Base-by-base conservation (phyloP, 2,113 vertebrate genomes). In the Marmota flaviventris region DNA sequence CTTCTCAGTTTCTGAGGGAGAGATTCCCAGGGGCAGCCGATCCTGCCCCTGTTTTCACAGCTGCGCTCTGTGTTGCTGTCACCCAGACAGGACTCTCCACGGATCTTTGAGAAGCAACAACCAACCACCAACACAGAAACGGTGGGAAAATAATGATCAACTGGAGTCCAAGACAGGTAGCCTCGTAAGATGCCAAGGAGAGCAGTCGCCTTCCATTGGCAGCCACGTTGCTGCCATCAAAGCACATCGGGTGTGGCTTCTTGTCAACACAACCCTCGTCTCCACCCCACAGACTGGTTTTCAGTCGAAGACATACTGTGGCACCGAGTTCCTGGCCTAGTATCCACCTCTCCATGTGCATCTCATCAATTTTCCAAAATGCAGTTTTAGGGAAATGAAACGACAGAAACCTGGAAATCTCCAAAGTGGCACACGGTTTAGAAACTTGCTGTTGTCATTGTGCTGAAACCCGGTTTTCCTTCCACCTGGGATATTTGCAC, bases 101-200 rank as follows among this genome's bases (percentile, higher is more conserved):
- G 63, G 20, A 58, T 67, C n/a, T 65, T 65, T 65, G 25, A 94
- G 24, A 90, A 58, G 22, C 73, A 65, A 45, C 34, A 72, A 32
- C 16, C 79, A 78, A 16, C 29, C 45, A 67, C 18, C 25, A 13
- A 5, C 37, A 73, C 32, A 39, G 2, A 95, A 95, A 75, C 87
- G 27, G 22, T 72, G 24, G 58, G 63, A 53, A 89, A 95, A 95
- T 72, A 24, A 93, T 27, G 13, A 95, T 85, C 87, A 93, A 82
- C 48, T 56, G 93, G 93, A 79, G 70, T 70, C 27, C 45, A 72
- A 65, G 34, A 95, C 20, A 85, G 61, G 20, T 17, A 85, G n/a
- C n/a, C 51, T 81, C 94, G 94, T n/a, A 86, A 48, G 85, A 85
- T 20, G 93, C 56, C 51, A 67, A 75, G 42, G 85, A 96, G 51